Conservation (phyloP, 2,888 invertebrate species). For the Andrena bucephala region DNA sequence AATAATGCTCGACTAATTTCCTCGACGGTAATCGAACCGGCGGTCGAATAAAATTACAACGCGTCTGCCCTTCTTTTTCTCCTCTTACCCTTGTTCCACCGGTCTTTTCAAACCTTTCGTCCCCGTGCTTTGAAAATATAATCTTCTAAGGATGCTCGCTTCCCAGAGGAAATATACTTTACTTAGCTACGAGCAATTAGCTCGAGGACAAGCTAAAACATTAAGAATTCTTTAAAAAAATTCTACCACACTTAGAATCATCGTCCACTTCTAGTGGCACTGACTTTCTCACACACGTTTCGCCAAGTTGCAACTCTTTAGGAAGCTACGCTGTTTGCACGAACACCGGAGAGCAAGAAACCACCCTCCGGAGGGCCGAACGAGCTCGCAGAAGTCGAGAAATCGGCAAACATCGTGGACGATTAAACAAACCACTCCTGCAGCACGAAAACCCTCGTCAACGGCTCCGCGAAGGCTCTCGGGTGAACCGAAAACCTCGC, state of each 20-base stretch:
- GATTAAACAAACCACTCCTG: constrained; percentile 10
- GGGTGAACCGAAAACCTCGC: background rate
- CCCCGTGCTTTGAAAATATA: background rate
- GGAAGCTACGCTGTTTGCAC: background rate
- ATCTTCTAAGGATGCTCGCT: background rate
- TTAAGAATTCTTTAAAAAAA: no score
- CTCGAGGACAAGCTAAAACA: no score
- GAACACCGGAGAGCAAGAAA: background rate
- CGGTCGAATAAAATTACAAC: constrained; percentile 13
- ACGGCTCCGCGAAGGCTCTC: background rate
- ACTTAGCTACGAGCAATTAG: no score
- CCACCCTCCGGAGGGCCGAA: background rate
- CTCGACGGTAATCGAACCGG: background rate
- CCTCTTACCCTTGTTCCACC: background rate
- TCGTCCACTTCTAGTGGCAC: no score
- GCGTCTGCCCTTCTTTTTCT: no score
- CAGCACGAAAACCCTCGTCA: background rate
- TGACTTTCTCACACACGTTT: no score
- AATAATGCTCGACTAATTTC: constrained; percentile 39
- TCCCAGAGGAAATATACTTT: no score
- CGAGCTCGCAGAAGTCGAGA: background rate
- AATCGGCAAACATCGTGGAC: background rate
- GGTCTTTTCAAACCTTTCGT: background rate
- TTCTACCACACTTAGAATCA: no score
- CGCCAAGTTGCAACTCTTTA: no score